phyloP scores from a whole-genome alignment of 1,140 invertebrate species.

The Pogonomyrmex californicus region DNA sequence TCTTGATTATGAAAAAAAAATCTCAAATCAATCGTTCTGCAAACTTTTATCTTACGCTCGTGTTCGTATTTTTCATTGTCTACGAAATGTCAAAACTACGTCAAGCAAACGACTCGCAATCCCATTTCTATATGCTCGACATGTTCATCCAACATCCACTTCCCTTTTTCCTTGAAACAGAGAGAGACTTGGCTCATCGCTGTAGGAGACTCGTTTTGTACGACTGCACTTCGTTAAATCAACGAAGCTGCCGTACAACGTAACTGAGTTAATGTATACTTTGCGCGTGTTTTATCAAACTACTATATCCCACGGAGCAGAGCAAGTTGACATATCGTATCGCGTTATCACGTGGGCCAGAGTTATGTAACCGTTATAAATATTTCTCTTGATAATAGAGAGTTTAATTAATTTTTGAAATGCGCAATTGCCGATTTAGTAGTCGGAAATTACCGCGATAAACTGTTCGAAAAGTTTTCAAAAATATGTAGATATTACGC shows the following conservation, averaged over 20 bases:
- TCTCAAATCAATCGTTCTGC: neutral
- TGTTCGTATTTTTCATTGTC: slow-evolving; percentile 23
- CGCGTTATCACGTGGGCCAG: slow-evolving; percentile 10
- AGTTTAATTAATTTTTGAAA: slow-evolving; percentile 38
- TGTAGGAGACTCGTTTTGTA: slow-evolving; percentile 46
- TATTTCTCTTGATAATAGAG: slow-evolving; percentile 36
- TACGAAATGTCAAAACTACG: slow-evolving; percentile 2
- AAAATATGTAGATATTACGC: neutral
- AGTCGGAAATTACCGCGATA: neutral
- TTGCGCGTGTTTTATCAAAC: slow-evolving; percentile 52
- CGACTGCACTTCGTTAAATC: slow-evolving; percentile 34
- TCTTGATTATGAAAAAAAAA: neutral
- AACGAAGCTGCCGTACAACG: slow-evolving; percentile 32
- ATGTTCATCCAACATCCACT: neutral
- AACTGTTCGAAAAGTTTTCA: neutral
- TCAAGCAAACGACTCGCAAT: slow-evolving; percentile 17
- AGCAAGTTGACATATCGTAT: slow-evolving; percentile 11
- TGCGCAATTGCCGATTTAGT: neutral
- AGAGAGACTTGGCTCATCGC: slow-evolving; percentile 40
- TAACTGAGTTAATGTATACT: slow-evolving; percentile 53
- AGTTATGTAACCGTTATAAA: slow-evolving; percentile 17
- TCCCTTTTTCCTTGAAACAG: slow-evolving; percentile 11
- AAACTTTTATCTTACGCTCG: neutral
- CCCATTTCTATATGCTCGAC: slow-evolving; percentile 30
- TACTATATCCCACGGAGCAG: neutral